Evolutionary conservation across 2,113 vertebrate genomes (phyloP), one percentile per base, ranked within the genome.

Genomic region (Puffinus mauretanicus): DNA sequence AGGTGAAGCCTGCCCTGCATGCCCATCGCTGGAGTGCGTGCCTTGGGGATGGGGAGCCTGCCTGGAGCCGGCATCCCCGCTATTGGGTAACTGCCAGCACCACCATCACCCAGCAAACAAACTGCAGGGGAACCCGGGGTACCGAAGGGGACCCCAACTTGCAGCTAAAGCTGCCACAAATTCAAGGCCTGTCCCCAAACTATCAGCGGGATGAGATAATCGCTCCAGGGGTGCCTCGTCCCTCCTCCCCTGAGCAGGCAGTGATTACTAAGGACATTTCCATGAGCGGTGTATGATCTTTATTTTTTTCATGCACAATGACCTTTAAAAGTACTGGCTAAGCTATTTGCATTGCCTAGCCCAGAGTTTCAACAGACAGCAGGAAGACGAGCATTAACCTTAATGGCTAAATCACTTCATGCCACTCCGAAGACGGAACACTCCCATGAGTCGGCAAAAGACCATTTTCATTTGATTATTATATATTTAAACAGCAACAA

Each of bases 241-340:
- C 71, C 83, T 97, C 88, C 91, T 97, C 88, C 94, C 82, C 80
- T 10, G 60, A 90, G 96, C 83, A 95, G 81, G 65, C 93, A 82
- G 95, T 82, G 97, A 98, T 98, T 97, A 97, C 92, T 93, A 77
- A 96, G 96, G 93, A 96, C 95, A 97, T 97, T 98, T 98, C 95
- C 96, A 96, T 96, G 96, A 97, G 86, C 40, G 2, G 83, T 87
- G 85, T 81, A 97, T 88, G 86, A 97, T 94, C 93, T 95, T 97
- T 97, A 96, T 96, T 94, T 97, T 93, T 92, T 92, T 86, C 96
- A 62, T 96, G 96, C 97, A 98, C 89, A 80, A 92, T 98, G 98
- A 98, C 98, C 98, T 98, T 98, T 98, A 98, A 98, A 98, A 98
- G 91, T 95, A 98, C 98, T 90, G 97, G 95, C 97, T 98, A 98